phyloP scores from a whole-genome alignment of 2,113 vertebrate species.

The Callipepla squamata region DNA sequence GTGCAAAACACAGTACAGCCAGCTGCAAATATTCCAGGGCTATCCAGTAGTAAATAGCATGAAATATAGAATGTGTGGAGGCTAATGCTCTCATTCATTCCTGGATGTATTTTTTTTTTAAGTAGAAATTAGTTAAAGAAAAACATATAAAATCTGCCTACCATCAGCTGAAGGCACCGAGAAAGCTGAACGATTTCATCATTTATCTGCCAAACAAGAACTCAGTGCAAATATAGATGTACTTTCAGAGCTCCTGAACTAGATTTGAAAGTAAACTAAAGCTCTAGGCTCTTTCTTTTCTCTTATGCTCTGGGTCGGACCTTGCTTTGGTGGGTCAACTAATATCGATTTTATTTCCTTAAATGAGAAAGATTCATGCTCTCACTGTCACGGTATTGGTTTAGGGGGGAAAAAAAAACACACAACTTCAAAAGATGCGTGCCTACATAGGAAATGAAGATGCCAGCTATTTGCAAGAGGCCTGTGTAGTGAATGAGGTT shows the following conservation, averaged over 20 bases:
- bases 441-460: not conserved
- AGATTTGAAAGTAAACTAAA: constrained; percentile 16
- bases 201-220: constrained; percentile 19
- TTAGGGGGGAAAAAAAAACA: not conserved
- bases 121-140: constrained; percentile 22
- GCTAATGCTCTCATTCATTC: constrained; percentile 67
- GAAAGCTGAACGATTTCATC: not conserved
- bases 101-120: not conserved
- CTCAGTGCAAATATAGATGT: constrained; percentile 40
- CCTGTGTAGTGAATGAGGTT: not conserved
- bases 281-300: not conserved
- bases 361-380: not conserved
- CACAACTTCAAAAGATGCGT: not conserved
- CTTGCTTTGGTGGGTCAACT: not conserved
- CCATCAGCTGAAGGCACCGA: constrained; percentile 50
- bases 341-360: not conserved
- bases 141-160: constrained; percentile 49
- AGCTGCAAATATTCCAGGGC: constrained; percentile 68
- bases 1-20: constrained; percentile 54
- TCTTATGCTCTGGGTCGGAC: not conserved
- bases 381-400: not conserved
- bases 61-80: constrained; percentile 43
- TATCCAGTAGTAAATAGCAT: constrained; percentile 64
- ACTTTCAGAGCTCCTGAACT: constrained; percentile 20
- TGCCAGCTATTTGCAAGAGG: not conserved